Base-by-base conservation (phyloP, 1,140 invertebrate species). In the Condylostylus longicornis region DNA sequence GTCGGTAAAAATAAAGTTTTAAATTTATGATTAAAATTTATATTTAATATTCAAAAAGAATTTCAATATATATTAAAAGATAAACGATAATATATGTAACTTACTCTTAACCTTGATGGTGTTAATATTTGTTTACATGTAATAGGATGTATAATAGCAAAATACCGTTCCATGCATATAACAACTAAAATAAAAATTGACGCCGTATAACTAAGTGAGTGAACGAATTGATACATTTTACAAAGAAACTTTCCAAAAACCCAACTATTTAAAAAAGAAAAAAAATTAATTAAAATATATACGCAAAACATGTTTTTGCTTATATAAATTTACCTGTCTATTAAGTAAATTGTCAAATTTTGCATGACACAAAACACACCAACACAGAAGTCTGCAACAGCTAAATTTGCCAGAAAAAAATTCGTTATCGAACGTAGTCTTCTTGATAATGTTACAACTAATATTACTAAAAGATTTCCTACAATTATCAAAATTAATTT, bases 321-420 rank as follows among this genome's bases (percentile, higher is more conserved):
- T 9, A 8, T 10, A 17, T 12, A 14, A 19, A 25, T 25, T 68
- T 46, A 77, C 74, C 70, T 76, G 20, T 72, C 71, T 47, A 79
- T 77, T 10, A 85, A 61, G 54, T 83, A 83, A 40, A 78, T 77
- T 12, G 72, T 71, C 35, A 85, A 67, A 53, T 85, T 86, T 58
- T 85, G 83, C 54, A 80, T 82, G 21, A 88, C 79, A 51, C 84
- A 88, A 55, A 88, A 87, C 23, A 87, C 67, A 10, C 79, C 82
- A 1, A 88, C 83, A 44, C 81, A 82, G 22, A 87, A 71, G 56
- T 88, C 83, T 7, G 83, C 82, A 8, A 84, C 71, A 0, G 82
- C 82, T 30, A 88, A 61, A 55, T 88, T 87, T 3, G 78, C 79
- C 40, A 87, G 55, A 53, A 86, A 86, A 57, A 87, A 85, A 49